These are phyloP conservation scores for Suricata suricatta DNA, from an alignment of 2,113 vertebrate species.

Conservation along the genomic window DNA sequence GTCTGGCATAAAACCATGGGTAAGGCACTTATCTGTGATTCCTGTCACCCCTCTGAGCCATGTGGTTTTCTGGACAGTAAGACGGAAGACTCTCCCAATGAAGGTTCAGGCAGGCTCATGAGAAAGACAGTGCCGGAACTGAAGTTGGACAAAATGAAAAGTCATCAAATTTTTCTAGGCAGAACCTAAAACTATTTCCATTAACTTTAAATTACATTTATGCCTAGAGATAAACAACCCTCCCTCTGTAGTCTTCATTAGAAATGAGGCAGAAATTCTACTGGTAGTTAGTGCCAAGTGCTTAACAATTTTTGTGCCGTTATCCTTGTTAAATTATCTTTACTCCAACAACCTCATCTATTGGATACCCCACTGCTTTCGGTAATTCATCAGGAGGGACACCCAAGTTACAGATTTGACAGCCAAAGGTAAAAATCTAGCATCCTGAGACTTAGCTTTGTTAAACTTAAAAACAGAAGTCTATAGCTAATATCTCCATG, in stretches of 20 bases:
- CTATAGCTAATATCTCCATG: background rate
- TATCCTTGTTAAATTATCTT: conserved; percentile 12
- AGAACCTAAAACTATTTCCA: background rate
- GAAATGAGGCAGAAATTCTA: conserved; percentile 24
- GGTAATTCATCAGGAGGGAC: background rate
- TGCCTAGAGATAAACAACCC: background rate
- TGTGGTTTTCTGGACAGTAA: background rate
- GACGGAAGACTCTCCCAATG: background rate
- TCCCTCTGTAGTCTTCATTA: background rate
- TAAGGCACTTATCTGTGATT: background rate
- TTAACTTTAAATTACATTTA: conserved; percentile 44
- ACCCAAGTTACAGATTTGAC: background rate
- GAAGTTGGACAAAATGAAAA: background rate
- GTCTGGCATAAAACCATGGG: background rate
- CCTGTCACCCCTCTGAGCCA: background rate
- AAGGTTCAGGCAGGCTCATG: background rate
- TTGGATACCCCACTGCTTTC: background rate
- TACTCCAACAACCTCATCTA: background rate
- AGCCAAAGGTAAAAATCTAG: background rate
- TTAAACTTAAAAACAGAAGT: background rate
- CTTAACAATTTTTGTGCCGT: background rate
- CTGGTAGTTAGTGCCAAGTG: conserved; percentile 20
- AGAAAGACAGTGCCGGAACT: background rate
- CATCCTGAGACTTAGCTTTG: background rate
- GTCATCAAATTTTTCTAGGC: conserved; percentile 12